Base-by-base conservation (phyloP, 1,140 invertebrate species). In the Drosophila ercepeae region DNA sequence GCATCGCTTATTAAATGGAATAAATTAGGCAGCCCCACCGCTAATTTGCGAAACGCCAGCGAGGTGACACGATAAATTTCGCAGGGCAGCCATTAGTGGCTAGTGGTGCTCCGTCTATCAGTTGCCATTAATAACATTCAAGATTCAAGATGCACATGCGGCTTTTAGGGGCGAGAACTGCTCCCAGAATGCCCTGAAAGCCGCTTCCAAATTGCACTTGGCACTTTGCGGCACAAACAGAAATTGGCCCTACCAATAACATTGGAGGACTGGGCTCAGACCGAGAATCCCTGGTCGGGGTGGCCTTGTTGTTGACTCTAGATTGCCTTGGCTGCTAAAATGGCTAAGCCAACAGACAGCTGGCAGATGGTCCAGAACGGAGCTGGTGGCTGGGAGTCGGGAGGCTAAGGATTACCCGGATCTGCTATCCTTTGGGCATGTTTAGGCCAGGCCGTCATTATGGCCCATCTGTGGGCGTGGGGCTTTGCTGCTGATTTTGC, bases 101-200 rank as follows among this genome's bases (percentile, higher is more conserved):
- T 8, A 25, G n/a, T 16, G 7, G 21, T 29, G 11, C 16, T 11
- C 21, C 68, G 58, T 54, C 64, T 70, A 79, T 79, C 70, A 71
- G 32, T 71, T 55, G 75, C 81, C 81, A 84, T 86, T 83, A 79
- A 79, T 83, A 79, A 86, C 82, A 63, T 57, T 79, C 59, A 86
- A 75, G 68, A 69, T 45, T 65, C 64, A 64, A 57, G 65, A 60
- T 71, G 65, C 75, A 75, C 64, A 70, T 57, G 69, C 57, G 52
- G 65, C 64, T 54, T 49, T 44, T 32, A 11, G 29, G 23, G 42
- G 53, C 14, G 2, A 4, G 16, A 18, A 9, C 16, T 16, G 19
- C 58, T 42, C 13, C 18, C 46, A 19, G 23, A 4, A 23, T 49
- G 44, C 13, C 18, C 46, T 14, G 23, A 4, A 23, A 53, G 44